These are phyloP conservation scores for Drosophila sechellia DNA, from an alignment of 1,140 invertebrate genomes.

Conservation along the genomic window DNA sequence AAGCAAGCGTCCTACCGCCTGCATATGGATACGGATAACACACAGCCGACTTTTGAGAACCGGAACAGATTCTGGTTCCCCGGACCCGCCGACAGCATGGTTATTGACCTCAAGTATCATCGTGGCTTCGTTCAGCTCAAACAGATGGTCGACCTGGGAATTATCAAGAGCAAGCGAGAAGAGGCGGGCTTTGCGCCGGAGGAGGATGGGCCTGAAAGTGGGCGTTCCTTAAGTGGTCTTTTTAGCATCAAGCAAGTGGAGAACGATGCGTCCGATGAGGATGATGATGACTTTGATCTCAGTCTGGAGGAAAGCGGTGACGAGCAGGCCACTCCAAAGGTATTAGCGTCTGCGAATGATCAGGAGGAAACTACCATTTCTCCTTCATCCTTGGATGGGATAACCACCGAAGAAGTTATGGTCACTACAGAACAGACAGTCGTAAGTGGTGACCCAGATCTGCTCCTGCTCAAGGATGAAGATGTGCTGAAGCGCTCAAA, in stretches of 20 bases:
- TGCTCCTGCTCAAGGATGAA: slow-evolving; percentile 29
- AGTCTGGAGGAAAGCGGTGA: slow-evolving; percentile 11
- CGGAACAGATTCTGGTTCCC: slow-evolving; percentile 88
- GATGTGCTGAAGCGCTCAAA: slow-evolving; percentile 17
- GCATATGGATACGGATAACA: slow-evolving; percentile 89
- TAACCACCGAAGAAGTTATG: neutral
- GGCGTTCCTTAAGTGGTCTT: slow-evolving; percentile 1
- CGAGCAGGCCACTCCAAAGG: neutral
- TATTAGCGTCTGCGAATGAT: neutral
- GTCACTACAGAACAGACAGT: slow-evolving; percentile 2
- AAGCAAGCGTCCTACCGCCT: slow-evolving; percentile 86
- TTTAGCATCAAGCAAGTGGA: slow-evolving; percentile 49
- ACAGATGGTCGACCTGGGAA: slow-evolving; percentile 87
- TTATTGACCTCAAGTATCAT: slow-evolving; percentile 88
- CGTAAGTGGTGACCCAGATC: neutral
- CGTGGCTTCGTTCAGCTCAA: slow-evolving; percentile 89
- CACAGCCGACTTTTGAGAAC: slow-evolving; percentile 87
- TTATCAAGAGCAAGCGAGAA: slow-evolving; percentile 85
- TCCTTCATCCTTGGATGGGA: no score
- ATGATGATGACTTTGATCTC: slow-evolving; percentile 53
- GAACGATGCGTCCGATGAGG: slow-evolving; percentile 24
- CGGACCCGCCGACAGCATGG: slow-evolving; percentile 87
- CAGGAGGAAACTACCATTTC: neutral
- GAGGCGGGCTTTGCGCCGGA: slow-evolving; percentile 40
- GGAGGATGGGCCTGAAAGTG: neutral